Base-by-base conservation (phyloP, 2,797 vertebrate genomes). In the Myotis daubentonii region DNA sequence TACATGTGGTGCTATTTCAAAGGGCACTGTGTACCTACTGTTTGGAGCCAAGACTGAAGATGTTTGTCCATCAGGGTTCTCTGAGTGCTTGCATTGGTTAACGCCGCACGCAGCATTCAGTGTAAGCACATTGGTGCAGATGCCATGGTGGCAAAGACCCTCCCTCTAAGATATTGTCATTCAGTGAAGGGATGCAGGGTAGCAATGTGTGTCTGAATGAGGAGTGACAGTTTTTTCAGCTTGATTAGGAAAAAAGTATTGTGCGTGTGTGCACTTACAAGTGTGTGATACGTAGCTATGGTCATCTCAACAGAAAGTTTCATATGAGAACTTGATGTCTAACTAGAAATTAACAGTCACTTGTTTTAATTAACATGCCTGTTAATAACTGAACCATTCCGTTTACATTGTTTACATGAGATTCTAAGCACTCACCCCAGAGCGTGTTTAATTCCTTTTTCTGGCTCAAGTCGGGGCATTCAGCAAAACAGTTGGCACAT, bases 401-500 rank as follows among this genome's bases (percentile, higher is more conserved):
- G 9, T 93, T 65, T 79, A 22, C 84, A 28, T 87, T 89, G 15
- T 95, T 95, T 94, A 89, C 44, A 44, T 80, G 82, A 87, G 97
- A 94, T 66, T 92, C 44, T 41, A 82, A 93, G 91, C 76, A 84
- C 91, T 93, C 94, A 65, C 30, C 92, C 96, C 87, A 89, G 84
- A 84, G 74, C 83, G 88, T 78, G 95, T 62, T 91, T 82, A 6
- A 28, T 94, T 96, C 23, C 8, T 60, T 88, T 95, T 97, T 38
- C 91, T 93, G 95, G 89, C 68, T 96, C 89, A 57, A 80, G 80
- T 10, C 94, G 62, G 96, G 95, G 92, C 94, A 79, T 51, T 96
- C 94, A 92, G 92, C 96, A 94, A 82, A 97, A 94, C 95, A 93
- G 36, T 25, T 91, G 96, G 66, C 96, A 96, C 62, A 96, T 88